A percentile compares a stretch with the other conserved stretches of the same genome.
Conservation (phyloP, 2,113 vertebrate species). For the Apaloderma vittatum region DNA sequence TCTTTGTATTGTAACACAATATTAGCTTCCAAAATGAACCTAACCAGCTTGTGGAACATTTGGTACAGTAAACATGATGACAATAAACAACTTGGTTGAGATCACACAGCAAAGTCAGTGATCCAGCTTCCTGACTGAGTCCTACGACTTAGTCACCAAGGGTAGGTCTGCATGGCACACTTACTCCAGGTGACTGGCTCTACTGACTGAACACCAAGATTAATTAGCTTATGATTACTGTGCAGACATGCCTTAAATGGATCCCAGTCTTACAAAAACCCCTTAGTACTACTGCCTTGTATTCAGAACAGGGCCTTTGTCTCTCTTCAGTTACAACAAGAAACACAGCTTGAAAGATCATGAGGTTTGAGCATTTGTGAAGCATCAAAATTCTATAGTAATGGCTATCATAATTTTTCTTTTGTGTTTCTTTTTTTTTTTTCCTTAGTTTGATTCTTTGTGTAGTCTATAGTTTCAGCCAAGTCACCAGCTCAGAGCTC, state of each 20-base stretch:
- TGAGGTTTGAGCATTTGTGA: background rate
- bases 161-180: background rate
- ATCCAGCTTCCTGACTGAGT: background rate
- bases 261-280: too few relatives aligned
- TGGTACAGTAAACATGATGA: conserved; percentile 35
- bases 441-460: background rate
- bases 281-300: background rate
- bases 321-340: background rate
- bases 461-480: background rate
- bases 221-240: background rate
- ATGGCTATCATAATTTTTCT: background rate
- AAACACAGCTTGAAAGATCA: background rate
- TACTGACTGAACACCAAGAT: background rate
- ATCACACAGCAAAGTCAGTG: background rate
- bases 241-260: background rate
- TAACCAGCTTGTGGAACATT: conserved; percentile 13
- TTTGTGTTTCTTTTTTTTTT: background rate
- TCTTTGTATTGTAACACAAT: background rate
- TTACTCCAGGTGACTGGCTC: background rate
- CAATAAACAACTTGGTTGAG: conserved; percentile 51
- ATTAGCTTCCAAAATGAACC: conserved; percentile 12
- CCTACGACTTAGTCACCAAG: background rate
- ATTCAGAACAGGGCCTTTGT: background rate
- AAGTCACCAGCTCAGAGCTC: background rate
- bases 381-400: background rate